Conservation (phyloP, 2,888 invertebrate species). For the Drosophila rubida region DNA sequence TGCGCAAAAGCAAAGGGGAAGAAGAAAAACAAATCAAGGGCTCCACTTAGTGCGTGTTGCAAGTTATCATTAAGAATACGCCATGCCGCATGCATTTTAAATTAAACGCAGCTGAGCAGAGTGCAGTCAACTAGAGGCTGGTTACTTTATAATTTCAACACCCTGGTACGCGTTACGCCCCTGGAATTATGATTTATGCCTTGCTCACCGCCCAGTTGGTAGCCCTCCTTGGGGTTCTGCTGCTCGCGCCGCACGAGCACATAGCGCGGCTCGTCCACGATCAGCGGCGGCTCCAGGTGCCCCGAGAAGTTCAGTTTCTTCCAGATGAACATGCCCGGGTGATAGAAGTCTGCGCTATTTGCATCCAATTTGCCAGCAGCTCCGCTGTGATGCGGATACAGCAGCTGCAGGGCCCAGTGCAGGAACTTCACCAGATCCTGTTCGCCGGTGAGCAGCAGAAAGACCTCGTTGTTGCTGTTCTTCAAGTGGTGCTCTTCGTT, state of each 20-base stretch:
- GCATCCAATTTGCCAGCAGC: slow-evolving; percentile 34
- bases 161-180: slow-evolving; percentile 47
- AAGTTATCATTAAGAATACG: slow-evolving; percentile 30
- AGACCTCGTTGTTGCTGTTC: slow-evolving; percentile 69
- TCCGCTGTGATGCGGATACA: slow-evolving; percentile 67
- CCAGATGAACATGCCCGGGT: slow-evolving; percentile 80
- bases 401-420: slow-evolving; percentile 80
- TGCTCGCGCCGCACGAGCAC: slow-evolving; percentile 79
- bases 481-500: slow-evolving; percentile 17
- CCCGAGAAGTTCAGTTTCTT: slow-evolving; percentile 83
- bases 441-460: slow-evolving; percentile 79
- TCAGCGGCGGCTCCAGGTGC: slow-evolving; percentile 79
- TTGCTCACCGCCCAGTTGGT: slow-evolving; percentile 65
- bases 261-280: slow-evolving; percentile 83
- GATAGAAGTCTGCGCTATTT: slow-evolving; percentile 69
- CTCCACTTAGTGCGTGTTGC: slow-evolving; percentile 21
- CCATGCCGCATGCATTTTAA: slow-evolving; percentile 57
- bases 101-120: slow-evolving; percentile 40
- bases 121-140: slow-evolving; percentile 22
- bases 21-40: not conserved
- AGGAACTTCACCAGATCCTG: slow-evolving; percentile 81
- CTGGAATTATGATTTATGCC: slow-evolving; percentile 51
- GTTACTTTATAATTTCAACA: slow-evolving; percentile 49
- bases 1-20: no score
- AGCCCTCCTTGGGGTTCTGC: slow-evolving; percentile 55